Evolutionary conservation across 2,797 vertebrate species (phyloP), one percentile per base, ranked within the genome.

Genomic region (Fratercula arctica): DNA sequence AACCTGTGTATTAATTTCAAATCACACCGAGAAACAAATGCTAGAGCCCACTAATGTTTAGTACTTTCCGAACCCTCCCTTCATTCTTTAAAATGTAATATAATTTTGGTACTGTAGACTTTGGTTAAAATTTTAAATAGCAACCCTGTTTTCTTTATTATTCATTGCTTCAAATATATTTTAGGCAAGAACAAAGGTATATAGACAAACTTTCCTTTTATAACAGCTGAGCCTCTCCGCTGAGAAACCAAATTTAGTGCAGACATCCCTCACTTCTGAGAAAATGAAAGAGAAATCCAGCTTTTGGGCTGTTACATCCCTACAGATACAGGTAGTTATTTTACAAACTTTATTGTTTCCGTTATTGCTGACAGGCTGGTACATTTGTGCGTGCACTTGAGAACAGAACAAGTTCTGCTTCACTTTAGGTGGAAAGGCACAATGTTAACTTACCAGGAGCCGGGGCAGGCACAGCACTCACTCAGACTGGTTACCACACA

Each of bases 321-420:
- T 33, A 59, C 4, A 8, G 13, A 26, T 14, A 33, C 19, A 59
- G 6, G 23, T 16, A 72, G 26, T 1, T 39, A 67, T 80, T 89
- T 76, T 57, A 72, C 16, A 50, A 16, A 70, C 13, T 45, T 53
- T 57, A 21, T 33, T 57, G 18, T 57, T 94, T 96, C 67, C 25
- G 63, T 74, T 96, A 85, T 85, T 95, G 89, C 91, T 94, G 64
- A 48, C 45, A 94, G 3, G 10, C 73, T 46, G 46, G 82, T 88
- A 94, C 80, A 78, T 87, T 95, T 76, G 82, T 79, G 87, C 15
- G 24, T 46, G 43, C 81, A 85, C 70, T 43, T 76, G 87, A 93
- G 92, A 95, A 90, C 31, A 76, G 82, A 93, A 91, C 43, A 85
- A 94, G 79, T 87, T 97, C 92, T 92, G 72, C 91, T 89, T 95